Percentiles rank a stretch among this genome's conserved stretches.
Conservation (phyloP, 1,140 invertebrate species). For the Geopemphigus sp. region DNA sequence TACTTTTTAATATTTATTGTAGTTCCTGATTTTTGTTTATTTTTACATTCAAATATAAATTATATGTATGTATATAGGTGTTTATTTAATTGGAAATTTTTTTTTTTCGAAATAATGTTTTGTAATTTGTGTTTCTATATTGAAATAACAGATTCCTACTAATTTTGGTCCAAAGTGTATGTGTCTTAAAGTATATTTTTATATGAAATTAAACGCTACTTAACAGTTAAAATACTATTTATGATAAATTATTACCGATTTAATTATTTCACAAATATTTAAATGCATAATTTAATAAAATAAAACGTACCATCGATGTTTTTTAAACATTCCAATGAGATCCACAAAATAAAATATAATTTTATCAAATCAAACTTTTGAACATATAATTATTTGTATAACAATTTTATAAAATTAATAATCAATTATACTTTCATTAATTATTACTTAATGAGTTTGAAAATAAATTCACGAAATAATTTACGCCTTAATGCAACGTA, state of each 20-base stretch:
- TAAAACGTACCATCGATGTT: background rate
- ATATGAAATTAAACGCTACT: slow-evolving; percentile 7
- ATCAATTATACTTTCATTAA: too few species aligned
- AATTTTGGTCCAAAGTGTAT: background rate
- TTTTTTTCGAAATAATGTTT: background rate
- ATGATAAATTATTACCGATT: slow-evolving; percentile 4
- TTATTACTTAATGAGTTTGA: background rate
- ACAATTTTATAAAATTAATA: background rate
- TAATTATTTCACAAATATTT: background rate
- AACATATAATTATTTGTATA: background rate
- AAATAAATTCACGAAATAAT: background rate
- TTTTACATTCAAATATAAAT: slow-evolving; percentile 20
- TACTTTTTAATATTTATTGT: slow-evolving; percentile 21
- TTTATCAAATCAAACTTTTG: background rate
- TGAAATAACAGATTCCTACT: background rate
- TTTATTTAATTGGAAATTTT: slow-evolving; percentile 1
- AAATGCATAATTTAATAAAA: background rate
- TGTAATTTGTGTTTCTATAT: slow-evolving; percentile 7
- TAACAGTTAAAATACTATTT: background rate
- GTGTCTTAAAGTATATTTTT: slow-evolving; percentile 29
- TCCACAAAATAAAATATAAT: background rate
- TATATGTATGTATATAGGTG: background rate
- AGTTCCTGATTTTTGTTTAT: slow-evolving; percentile 31
- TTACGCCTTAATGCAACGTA: background rate
- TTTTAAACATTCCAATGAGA: slow-evolving; percentile 27